A percentile compares a stretch with the other conserved stretches of the same genome.
These are phyloP conservation scores for Notarius lentiginosus DNA, from an alignment of 2,113 vertebrate genomes.

Conservation along the genomic window DNA sequence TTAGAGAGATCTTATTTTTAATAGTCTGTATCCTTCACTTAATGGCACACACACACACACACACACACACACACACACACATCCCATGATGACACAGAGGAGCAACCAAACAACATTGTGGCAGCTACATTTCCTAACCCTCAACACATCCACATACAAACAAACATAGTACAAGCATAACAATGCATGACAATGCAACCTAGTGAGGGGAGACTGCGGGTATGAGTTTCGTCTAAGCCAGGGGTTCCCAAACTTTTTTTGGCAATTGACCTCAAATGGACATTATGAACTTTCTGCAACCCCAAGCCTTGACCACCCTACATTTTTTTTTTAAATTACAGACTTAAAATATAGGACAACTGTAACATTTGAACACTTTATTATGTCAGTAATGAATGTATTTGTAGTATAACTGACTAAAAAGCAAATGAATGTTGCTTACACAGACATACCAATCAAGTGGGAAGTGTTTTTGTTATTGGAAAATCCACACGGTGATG, in stretches of 20 bases:
- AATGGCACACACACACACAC: not conserved
- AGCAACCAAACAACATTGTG: not conserved
- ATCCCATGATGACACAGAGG: not conserved
- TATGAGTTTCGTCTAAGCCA: not conserved
- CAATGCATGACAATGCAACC: not conserved
- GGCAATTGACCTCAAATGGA: too few relatives aligned
- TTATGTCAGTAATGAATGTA: not conserved
- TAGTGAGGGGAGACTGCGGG: not conserved
- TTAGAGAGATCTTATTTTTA: not conserved
- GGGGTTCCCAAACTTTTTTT: not conserved
- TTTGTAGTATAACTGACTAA: not conserved
- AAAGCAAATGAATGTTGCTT: not conserved
- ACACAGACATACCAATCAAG: not conserved
- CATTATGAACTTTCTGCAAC: too few relatives aligned
- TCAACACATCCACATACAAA: not conserved
- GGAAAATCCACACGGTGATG: not conserved
- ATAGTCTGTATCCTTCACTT: not conserved
- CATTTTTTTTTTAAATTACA: too few relatives aligned
- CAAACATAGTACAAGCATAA: not conserved
- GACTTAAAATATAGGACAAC: not conserved
- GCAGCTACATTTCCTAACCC: not conserved
- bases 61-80: too few relatives aligned
- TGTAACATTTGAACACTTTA: not conserved
- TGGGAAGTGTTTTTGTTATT: not conserved
- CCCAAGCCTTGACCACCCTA: too few relatives aligned